Base-by-base conservation (phyloP, 2,888 invertebrate species). In the Tiliacea aurago region DNA sequence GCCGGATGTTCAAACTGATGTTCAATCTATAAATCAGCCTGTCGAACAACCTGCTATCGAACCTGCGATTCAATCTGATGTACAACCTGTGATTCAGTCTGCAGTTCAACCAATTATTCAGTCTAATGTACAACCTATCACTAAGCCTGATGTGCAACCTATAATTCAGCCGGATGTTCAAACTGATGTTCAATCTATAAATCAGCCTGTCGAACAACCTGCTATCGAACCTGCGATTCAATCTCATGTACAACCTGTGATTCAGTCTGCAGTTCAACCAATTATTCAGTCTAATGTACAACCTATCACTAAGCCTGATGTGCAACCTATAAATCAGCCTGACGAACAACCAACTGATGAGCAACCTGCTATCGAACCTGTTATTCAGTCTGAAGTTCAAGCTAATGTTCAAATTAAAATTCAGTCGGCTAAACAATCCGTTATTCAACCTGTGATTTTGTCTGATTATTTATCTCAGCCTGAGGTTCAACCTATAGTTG, bases 31-130 rank as follows among this genome's bases (percentile, higher is more conserved):
- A 28, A 73, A 2, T 49, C 23, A 15, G 37, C 13, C 45, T 23
- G 53, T 28, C 23, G 7, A 33, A 33, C 33, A 33, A 33, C 33
- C 33, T 33, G 33, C 4, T 33, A 33, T 33, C 4, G 33, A 33
- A 33, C 33, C 33, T 33, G 33, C 33, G 4, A 33, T 20, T 7
- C 63, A 62, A 43, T 13, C 67, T 64, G 53, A 13, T 33, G 28
- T 6, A n/a, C 41, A 80, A 51, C 4, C 43, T 61, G 18, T 59
- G 1, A 18, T 51, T 28, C 37, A 76, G 7, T 13, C 53, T 43
- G 37, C 51, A 18, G 47, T n/a, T n/a, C n/a, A n/a, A n/a, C 20
- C 37, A 53, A 51, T 28, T 23, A 55, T 7, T 20, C 59, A 70
- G 41, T 20, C 23, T 47, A 41, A n/a, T 43, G 13, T 28, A 23